These are phyloP conservation scores for Meda fulgida DNA, from an alignment of 2,797 vertebrate species.

Conservation along the genomic window DNA sequence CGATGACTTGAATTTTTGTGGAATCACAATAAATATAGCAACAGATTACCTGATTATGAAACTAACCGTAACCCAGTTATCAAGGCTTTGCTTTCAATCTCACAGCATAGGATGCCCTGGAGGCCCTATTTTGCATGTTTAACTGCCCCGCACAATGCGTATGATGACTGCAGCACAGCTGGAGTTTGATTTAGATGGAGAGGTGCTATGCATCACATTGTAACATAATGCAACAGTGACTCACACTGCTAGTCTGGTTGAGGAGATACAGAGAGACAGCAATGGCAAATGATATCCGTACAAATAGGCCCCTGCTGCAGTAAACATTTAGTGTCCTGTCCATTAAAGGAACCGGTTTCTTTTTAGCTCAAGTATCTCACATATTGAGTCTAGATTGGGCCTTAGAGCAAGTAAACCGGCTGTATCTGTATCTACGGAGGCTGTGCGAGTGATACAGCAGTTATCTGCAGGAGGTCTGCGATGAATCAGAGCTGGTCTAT, in stretches of 20 bases:
- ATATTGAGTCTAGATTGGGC: conserved; percentile 38
- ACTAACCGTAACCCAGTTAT: conserved; percentile 35
- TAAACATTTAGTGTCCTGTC: conserved; percentile 12
- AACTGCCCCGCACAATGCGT: conserved; percentile 25
- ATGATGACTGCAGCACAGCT: conserved; percentile 25
- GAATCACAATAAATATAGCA: conserved; percentile 20
- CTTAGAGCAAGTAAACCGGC: conserved; percentile 24
- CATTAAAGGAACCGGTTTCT: conserved; percentile 30
- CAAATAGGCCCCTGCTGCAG: conserved; percentile 13
- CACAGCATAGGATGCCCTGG: not conserved
- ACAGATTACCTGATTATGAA: conserved; percentile 17
- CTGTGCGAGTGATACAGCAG: conserved; percentile 13
- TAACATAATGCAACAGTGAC: conserved; percentile 39
- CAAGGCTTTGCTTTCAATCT: conserved; percentile 32
- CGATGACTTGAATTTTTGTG: not conserved
- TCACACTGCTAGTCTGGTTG: conserved; percentile 14
- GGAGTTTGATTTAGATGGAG: conserved; percentile 43
- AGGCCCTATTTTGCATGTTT: conserved; percentile 37
- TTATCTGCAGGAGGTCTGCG: conserved; percentile 46
- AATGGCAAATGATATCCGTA: conserved; percentile 26
- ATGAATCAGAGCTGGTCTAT: conserved; percentile 57
- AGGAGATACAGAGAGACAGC: conserved; percentile 30
- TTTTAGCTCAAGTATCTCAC: conserved; percentile 36
- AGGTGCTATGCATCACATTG: conserved; percentile 41
- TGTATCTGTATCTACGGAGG: conserved; percentile 4